phyloP scores from a whole-genome alignment of 2,113 vertebrate species.

The Cnemophilus loriae region DNA sequence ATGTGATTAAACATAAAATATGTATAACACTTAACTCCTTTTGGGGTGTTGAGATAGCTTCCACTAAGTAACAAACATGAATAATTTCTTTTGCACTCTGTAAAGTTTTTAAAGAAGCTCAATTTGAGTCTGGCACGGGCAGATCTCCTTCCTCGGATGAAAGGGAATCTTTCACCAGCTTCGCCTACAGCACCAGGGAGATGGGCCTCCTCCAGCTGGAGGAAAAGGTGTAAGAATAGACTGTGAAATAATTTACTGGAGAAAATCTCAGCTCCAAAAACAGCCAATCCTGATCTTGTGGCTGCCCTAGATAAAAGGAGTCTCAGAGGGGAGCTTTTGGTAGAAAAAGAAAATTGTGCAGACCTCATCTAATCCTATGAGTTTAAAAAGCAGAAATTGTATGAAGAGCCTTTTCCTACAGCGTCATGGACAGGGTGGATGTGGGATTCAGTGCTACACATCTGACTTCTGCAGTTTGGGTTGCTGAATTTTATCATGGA shows the following conservation, averaged over 20 bases:
- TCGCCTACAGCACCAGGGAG: background rate
- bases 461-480: background rate
- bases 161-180: background rate
- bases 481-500: background rate
- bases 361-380: background rate
- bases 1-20: slow-evolving; percentile 68
- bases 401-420: background rate
- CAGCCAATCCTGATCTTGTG: background rate
- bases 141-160: background rate
- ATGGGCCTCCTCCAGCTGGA: background rate
- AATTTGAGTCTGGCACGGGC: background rate
- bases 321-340: background rate
- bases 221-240: background rate
- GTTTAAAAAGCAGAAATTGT: background rate
- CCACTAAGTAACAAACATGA: background rate
- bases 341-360: background rate
- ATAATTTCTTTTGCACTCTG: slow-evolving; percentile 11
- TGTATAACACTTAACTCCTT: slow-evolving; percentile 53
- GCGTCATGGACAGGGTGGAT: accelerated
- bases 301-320: background rate
- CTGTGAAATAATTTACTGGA: background rate
- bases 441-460: background rate
- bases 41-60: slow-evolving; percentile 5
- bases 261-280: background rate
- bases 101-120: background rate